Evolutionary conservation across 1,140 invertebrate genomes (phyloP).

Genomic region (Mycetomoellerius zeteki): DNA sequence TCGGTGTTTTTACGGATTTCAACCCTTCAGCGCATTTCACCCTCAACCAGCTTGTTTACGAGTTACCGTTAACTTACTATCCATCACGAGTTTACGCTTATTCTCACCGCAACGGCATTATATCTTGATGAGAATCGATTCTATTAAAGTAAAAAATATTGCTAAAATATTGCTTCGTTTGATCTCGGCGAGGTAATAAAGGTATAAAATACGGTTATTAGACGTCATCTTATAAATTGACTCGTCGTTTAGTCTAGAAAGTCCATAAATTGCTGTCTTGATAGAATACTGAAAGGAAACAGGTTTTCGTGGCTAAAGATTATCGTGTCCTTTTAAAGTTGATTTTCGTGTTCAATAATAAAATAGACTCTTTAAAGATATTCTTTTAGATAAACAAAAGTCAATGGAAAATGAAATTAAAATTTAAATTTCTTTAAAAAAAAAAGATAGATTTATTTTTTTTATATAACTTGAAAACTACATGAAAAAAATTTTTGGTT

Average conservation of each 20-base stretch:
- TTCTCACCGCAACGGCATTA: constrained; percentile 25
- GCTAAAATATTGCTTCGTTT: constrained; percentile 20
- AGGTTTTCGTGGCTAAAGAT: background rate
- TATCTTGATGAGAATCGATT: constrained; percentile 28
- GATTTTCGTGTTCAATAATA: background rate
- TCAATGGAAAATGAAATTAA: background rate
- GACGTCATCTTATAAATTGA: constrained; percentile 25
- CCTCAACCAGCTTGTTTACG: constrained; percentile 42
- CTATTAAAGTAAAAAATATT: constrained; percentile 28
- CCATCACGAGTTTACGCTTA: constrained; percentile 31
- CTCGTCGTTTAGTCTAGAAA: background rate
- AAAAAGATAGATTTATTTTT: no score
- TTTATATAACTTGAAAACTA: background rate
- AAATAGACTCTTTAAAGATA: background rate
- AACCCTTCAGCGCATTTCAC: constrained; percentile 13
- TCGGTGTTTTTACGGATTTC: constrained; percentile 11
- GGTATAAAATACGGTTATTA: constrained; percentile 15
- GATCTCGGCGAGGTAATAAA: constrained; percentile 10
- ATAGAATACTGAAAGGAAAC: background rate
- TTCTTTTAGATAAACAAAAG: background rate
- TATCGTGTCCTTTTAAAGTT: no score
- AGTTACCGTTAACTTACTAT: constrained; percentile 27
- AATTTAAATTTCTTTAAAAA: background rate
- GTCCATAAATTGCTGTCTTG: background rate
- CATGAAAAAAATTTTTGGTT: no score